Evolutionary conservation across 2,113 vertebrate species (phyloP), one percentile per base, ranked within the genome.

Genomic region (Calidris pugnax): DNA sequence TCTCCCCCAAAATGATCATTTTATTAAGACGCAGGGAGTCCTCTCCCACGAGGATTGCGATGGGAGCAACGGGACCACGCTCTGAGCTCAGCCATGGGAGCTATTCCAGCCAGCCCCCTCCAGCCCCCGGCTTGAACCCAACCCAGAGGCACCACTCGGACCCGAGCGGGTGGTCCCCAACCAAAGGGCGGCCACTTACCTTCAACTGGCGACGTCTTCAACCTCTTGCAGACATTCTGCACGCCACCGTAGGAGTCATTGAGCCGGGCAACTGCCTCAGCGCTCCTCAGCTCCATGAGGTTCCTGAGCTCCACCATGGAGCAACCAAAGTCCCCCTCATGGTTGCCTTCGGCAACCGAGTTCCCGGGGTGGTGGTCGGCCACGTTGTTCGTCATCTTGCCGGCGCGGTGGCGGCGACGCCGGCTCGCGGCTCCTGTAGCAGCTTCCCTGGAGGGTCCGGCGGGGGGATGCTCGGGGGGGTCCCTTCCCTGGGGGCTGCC

Each of bases 141-240:
- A 5, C 45, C 66, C 60, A 12, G 47, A 27, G 30, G n/a, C 59
- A 23, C 57, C 7, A 0, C 8, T 24, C 1, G 0, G 35, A 53
- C 24, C 53, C 15, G 0, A 33, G 39, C 30, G 0, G 15, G 6
- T 8, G 7, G 4, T 45, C 35, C 48, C 53, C 43, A 39, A 26
- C 39, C 59, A 2, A 14, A 23, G 10, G 22, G 19, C 1, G 1
- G 11, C n/a, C 85, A 1, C 98, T 98, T 98, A 99, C 99, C 99
- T 98, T 99, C 99, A 6, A 99, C 98, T 0, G 99, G 98, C 5
- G 99, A 99, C 9, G 99, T 99, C 95, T 99, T 99, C 91, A 99
- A 97, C 72, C 98, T 98, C 83, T 98, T 98, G 96, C 99, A 99
- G 97, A 99, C 95, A 20, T 97, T 98, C 87, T 98, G 98, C 48